Base-by-base conservation (phyloP, 2,797 vertebrate genomes). In the Scomberomorus guttatus region DNA sequence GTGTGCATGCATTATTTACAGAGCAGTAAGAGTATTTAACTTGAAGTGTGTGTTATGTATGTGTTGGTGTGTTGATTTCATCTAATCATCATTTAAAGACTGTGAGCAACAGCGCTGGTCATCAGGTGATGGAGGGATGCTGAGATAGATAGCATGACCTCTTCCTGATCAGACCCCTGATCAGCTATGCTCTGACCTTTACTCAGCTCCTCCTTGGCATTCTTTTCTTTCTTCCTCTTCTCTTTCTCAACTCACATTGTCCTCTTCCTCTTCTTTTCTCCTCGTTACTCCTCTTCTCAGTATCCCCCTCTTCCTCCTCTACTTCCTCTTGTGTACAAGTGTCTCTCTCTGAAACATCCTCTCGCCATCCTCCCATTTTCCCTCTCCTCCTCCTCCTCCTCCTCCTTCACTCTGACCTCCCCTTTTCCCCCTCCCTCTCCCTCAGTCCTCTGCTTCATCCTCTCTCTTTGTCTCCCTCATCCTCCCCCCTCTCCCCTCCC, bases 401-500 rank as follows among this genome's bases (percentile, higher is more conserved):
- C 44, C 70, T 66, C 22, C 44, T 56, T 64, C 62, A 71, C 20
- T 74, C 25, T 54, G 46, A 74, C 72, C 57, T 58, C 42, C 14
- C 20, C 1, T 17, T 29, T 58, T 48, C 27, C 3, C 13, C 24
- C 18, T 37, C 29, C 11, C 29, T 57, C 10, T 27, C 17, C 44
- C 44, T 18, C 17, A 17, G 5, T 34, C 70, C 12, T 39, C 46
- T 57, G 22, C 37, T 68, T 52, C 37, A 90, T 93, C 95, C 94
- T 10, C 44, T 57, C 32, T 77, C 24, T 93, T 93, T 95, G 95
- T 94, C 95, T 95, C 94, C 95, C 63, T 51, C 57, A 59, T 66
- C 37, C 51, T 24, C 54, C 9, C 48, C 44, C 18, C 69, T 61
- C 77, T 79, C 46, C 59, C 14, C 22, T 74, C 58, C 34, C 72